phyloP scores from a whole-genome alignment of 2,797 vertebrate species.

The Poecilia velifera region DNA sequence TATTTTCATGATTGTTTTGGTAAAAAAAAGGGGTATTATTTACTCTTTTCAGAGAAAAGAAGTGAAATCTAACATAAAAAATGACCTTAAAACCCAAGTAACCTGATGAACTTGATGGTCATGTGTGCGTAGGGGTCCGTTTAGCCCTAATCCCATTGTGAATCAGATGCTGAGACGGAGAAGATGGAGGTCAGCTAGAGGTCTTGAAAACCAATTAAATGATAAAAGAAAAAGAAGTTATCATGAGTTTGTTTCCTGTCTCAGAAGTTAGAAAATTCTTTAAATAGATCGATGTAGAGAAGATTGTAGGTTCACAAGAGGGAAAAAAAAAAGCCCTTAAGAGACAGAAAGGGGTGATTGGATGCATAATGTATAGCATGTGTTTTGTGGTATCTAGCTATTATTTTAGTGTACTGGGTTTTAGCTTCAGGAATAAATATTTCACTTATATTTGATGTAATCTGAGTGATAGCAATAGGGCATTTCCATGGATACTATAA shows the following conservation, averaged over 20 bases:
- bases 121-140: neutral
- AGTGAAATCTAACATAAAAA: neutral
- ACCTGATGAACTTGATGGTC: neutral
- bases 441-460: neutral
- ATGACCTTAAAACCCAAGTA: neutral
- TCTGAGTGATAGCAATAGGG: neutral
- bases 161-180: neutral
- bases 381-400: neutral
- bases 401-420: neutral
- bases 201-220: slow-evolving; percentile 2
- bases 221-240: neutral
- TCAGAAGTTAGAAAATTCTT: neutral
- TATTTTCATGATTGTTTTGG: neutral
- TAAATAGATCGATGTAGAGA: neutral
- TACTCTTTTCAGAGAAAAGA: neutral
- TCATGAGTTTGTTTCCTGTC: neutral
- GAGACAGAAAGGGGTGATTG: neutral
- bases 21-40: neutral
- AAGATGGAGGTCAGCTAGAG: neutral
- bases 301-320: neutral
- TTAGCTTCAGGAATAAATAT: neutral
- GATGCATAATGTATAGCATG: neutral
- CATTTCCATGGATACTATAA: neutral
- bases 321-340: neutral
- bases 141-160: neutral